Evolutionary conservation across 1,140 invertebrate species (phyloP).

Genomic region (Sitophilus oryzae): DNA sequence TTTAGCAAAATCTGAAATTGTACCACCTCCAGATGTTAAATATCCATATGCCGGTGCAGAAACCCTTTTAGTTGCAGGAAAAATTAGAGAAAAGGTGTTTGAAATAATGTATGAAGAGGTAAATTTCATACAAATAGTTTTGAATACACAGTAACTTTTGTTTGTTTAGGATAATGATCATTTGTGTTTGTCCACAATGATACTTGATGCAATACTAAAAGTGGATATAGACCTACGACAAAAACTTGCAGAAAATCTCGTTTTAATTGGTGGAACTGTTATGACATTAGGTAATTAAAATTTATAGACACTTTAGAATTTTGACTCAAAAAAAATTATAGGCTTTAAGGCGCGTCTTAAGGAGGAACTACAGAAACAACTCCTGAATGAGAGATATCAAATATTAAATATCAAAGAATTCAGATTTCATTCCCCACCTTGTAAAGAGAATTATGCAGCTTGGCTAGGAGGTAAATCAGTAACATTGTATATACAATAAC

Average conservation of each 20-base stretch:
- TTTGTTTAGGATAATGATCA: constrained; percentile 63
- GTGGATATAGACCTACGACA: constrained; percentile 68
- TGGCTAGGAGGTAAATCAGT: constrained; percentile 73
- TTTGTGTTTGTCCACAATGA: constrained; percentile 75
- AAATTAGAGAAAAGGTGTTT: constrained; percentile 66
- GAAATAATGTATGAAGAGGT: constrained; percentile 76
- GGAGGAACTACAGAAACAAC: constrained; percentile 63
- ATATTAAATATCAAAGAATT: constrained; percentile 62
- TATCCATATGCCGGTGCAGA: constrained; percentile 63
- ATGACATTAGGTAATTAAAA: constrained; percentile 66
- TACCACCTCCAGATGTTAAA: constrained; percentile 55
- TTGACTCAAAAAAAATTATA: no score
- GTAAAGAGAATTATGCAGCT: constrained; percentile 75
- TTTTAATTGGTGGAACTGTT: constrained; percentile 77
- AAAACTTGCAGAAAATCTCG: constrained; percentile 70
- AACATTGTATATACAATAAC: no score
- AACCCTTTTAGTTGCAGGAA: constrained; percentile 61
- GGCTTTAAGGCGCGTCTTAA: constrained; percentile 69
- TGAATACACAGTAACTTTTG: neutral
- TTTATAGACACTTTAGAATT: no score
- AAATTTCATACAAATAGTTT: neutral
- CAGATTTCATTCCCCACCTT: constrained; percentile 71
- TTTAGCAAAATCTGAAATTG: constrained; percentile 44
- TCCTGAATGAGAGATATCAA: constrained; percentile 59
- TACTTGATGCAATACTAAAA: constrained; percentile 73